Evolutionary conservation across 2,888 invertebrate species (phyloP).

Genomic region (Kuschelorhynchus macadamiae): DNA sequence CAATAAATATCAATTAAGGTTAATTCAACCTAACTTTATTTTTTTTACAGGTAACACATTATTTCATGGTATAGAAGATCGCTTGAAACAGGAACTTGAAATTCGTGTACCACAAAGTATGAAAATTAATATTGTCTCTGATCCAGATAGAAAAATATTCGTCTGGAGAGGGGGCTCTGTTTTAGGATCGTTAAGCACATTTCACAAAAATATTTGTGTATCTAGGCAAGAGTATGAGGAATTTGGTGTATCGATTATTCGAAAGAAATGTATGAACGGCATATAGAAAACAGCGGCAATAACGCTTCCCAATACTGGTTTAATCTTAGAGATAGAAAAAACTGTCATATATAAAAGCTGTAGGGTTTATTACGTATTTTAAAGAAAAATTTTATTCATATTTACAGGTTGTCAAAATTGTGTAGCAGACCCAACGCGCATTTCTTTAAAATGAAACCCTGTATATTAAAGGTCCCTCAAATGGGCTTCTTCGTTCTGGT

Average conservation of each 20-base stretch:
- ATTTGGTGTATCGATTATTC: conserved; percentile 36
- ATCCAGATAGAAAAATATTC: conserved; percentile 41
- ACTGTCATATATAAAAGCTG: too few species aligned
- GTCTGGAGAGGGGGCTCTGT: conserved; percentile 52
- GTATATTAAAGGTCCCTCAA: too few species aligned
- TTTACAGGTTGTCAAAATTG: too few species aligned
- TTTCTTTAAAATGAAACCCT: too few species aligned
- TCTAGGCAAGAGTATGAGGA: conserved; percentile 46
- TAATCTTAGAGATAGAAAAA: too few species aligned
- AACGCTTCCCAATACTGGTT: too few species aligned
- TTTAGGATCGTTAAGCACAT: conserved; percentile 45
- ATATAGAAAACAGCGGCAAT: conserved; percentile 9
- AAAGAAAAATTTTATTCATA: too few species aligned
- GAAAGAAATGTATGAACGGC: conserved; percentile 46
- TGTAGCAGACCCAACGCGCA: too few species aligned
- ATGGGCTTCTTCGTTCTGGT: too few species aligned
- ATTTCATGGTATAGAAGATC: conserved; percentile 41
- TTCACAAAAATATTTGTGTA: conserved; percentile 48
- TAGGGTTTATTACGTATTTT: too few species aligned
- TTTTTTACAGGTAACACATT: conserved; percentile 44
- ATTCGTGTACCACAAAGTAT: conserved; percentile 31
- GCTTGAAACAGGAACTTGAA: conserved; percentile 43
- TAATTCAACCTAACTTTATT: conserved; percentile 13
- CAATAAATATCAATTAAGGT: too few species aligned
- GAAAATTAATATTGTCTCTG: conserved; percentile 37